A percentile compares a stretch with the other conserved stretches of the same genome.
These are phyloP conservation scores for Platorchestia sp. DNA, from an alignment of 1,140 invertebrate species.

Conservation along the genomic window DNA sequence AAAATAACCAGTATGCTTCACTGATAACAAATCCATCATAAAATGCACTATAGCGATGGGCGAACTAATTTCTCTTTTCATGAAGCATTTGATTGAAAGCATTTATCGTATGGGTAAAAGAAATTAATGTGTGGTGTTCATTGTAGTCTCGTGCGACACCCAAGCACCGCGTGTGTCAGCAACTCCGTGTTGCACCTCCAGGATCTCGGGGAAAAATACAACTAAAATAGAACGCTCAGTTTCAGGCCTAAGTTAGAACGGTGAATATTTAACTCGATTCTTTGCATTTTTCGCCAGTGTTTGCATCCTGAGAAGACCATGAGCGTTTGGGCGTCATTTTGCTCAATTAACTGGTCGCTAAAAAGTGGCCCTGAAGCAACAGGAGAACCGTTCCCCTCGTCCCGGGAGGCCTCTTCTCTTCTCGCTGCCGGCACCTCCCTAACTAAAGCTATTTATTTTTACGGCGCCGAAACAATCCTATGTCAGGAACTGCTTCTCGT, in stretches of 20 bases:
- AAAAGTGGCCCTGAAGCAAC: conserved; percentile 14
- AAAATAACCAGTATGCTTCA: not conserved
- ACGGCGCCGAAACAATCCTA: not conserved
- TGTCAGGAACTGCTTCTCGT: conserved; percentile 24
- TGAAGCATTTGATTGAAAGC: not conserved
- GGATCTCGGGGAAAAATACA: not conserved
- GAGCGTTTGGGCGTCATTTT: conserved; percentile 5
- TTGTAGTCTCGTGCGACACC: not conserved
- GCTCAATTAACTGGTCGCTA: conserved; percentile 31
- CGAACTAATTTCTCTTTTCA: not conserved
- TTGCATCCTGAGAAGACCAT: not conserved
- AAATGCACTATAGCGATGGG: not conserved
- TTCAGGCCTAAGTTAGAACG: not conserved
- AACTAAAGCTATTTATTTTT: conserved; percentile 31
- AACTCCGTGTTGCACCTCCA: not conserved
- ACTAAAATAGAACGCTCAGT: not conserved
- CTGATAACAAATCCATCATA: not conserved
- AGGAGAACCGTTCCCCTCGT: conserved; percentile 15
- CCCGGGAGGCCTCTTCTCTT: conserved; percentile 21
- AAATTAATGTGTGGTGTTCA: not conserved
- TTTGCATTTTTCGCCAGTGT: conserved; percentile 7
- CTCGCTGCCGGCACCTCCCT: not conserved
- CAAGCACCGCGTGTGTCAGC: not conserved
- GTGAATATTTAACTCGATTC: not conserved
- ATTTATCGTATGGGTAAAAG: not conserved